Conservation (phyloP, 1,140 invertebrate species). For the Aricia agestis region DNA sequence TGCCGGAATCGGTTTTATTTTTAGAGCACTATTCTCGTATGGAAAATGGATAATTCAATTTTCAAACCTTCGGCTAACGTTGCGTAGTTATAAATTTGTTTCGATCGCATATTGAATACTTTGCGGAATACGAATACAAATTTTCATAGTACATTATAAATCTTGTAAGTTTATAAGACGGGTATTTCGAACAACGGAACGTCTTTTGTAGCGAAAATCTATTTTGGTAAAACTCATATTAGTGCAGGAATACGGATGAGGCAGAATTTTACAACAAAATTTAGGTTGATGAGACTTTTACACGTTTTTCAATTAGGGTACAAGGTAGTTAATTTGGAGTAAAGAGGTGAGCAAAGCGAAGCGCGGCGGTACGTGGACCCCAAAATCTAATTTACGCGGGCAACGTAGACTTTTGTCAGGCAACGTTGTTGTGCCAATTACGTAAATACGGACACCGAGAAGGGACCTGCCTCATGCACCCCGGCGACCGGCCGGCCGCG, state of each 20-base stretch:
- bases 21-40: conserved; percentile 46
- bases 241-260: conserved; percentile 5
- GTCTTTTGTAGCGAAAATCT: not conserved
- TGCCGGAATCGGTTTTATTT: conserved; percentile 58
- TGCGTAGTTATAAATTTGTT: conserved; percentile 29
- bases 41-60: conserved; percentile 43
- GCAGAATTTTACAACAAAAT: conserved; percentile 16
- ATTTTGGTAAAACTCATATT: not conserved
- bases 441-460: conserved; percentile 55
- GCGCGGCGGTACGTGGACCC: conserved; percentile 36
- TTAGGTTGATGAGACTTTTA: conserved; percentile 43
- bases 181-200: not conserved
- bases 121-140: not conserved
- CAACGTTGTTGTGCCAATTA: conserved; percentile 59
- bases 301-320: conserved; percentile 54
- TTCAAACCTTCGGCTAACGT: conserved; percentile 30
- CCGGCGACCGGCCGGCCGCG: no score
- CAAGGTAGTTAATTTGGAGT: conserved; percentile 59
- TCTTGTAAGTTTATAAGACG: not conserved
- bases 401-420: conserved; percentile 61
- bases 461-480: conserved; percentile 41
- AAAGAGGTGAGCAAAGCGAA: conserved; percentile 63
- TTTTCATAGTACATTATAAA: not conserved
- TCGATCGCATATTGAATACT: conserved; percentile 21
- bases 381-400: conserved; percentile 61